Evolutionary conservation across 2,888 invertebrate genomes (phyloP), one percentile per base, ranked within the genome.

Genomic region (Allacma fusca): DNA sequence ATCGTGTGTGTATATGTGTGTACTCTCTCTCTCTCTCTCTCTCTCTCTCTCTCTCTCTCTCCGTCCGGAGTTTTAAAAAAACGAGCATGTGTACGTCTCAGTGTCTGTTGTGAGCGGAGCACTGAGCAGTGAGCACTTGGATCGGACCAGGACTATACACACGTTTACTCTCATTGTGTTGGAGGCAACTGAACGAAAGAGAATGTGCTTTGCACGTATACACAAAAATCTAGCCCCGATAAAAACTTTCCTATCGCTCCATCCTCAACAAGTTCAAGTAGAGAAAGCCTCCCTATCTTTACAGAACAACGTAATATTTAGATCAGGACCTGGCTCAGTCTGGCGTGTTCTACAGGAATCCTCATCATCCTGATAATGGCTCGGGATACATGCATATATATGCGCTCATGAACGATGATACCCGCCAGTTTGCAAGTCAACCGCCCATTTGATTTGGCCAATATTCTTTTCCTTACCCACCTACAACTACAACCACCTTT

Each of bases 391-490:
- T 34, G 34, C 34, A 34, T 4, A 34, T 9, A 7, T 34, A 9
- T n/a, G n/a, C n/a, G n/a, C n/a, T n/a, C 34, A 9, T 34, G 34
- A 34, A 34, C 34, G 34, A 34, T 34, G 34, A 34, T 34, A 62
- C 21, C 62, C 62, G 21, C 62, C 24, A 74, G 44, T 65, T 74
- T 24, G 16, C 34, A 24, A 40, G 74, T 74, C 64, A 74, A 74
- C 44, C 74, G 44, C 50, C 74, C 50, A 81, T 83, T 83, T 81
- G 83, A 83, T 83, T 83, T 81, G 80, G 83, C 83, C 80, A 83
- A 81, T 83, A 83, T 79, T 80, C 64, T 28, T 73, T 64, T 34
- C 62, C 73, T 73, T 73, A 40, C 73, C 64, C 57, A 59, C 64
- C 73, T 62, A 59, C 72, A 40, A 40, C 40, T 13, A 5, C 13